Evolutionary conservation across 2,113 vertebrate species (phyloP), one percentile per base, ranked within the genome.

Genomic region (Sula dactylatra): DNA sequence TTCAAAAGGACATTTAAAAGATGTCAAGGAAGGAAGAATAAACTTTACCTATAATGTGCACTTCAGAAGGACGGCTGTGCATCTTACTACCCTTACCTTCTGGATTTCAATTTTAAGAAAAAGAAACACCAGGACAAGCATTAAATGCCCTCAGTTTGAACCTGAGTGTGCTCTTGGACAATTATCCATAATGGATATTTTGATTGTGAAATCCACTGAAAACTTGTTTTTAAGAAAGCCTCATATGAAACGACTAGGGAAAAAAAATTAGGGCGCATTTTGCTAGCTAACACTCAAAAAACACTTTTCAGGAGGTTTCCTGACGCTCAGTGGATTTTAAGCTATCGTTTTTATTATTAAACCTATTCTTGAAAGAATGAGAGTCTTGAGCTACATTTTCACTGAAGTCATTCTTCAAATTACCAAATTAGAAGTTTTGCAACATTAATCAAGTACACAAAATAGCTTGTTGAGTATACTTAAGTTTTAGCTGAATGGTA

Each of bases 41-140:
- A 67, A 49, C 47, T 87, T 54, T 7, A 76, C n/a, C 47, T 29
- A 7, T 2, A 17, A 7, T 1, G 12, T 0, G 0, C 10, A 4
- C 32, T 52, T 72, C 0, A 44, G n/a, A 56, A 85, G 44, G 15
- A 40, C 22, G 32, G n/a, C 34, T 72, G 31, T 1, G 27, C 19
- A 58, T 32, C 14, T 8, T 3, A 34, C 5, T 6, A 8, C 44
- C 27, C 44, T 25, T 12, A 18, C 1, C 36, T n/a, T 54, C 62
- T 15, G 24, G 32, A 49, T 70, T 66, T 27, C 42, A 31, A 5
- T 56, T 78, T 73, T 42, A 62, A 71, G 49, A 32, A 59, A 27
- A 84, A 55, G 9, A 47, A 74, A 44, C 5, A 11, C 6, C 67
- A 44, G 2, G 7, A 66, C 5, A 66, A 77, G 34, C 31, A 59